phyloP scores from a whole-genome alignment of 2,888 invertebrate genomes.

The Tipula unca region DNA sequence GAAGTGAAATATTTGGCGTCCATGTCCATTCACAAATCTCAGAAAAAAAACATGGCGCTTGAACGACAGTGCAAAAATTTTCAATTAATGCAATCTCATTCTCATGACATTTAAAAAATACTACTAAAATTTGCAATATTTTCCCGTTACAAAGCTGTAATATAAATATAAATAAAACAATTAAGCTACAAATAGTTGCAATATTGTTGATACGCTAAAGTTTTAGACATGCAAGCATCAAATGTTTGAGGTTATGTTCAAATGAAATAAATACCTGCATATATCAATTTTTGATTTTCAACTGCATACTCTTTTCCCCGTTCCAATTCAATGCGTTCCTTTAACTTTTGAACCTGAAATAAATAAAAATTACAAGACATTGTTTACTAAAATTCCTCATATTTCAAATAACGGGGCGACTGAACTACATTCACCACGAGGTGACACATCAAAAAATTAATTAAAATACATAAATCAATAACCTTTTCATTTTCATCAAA shows the following conservation, averaged over 20 bases:
- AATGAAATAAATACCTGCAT: slow-evolving; percentile 60
- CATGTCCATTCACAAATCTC: background rate
- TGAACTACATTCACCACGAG: background rate
- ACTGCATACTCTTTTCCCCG: slow-evolving; percentile 85
- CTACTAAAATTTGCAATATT: background rate
- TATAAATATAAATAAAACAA: background rate
- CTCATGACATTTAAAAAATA: background rate
- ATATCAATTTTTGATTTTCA: slow-evolving; percentile 87
- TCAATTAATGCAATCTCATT: background rate
- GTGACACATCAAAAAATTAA: slow-evolving; percentile 14
- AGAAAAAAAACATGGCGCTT: background rate
- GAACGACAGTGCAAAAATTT: background rate
- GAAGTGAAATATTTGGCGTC: background rate
- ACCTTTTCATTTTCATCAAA: slow-evolving; percentile 79
- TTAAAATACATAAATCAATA: slow-evolving; percentile 2
- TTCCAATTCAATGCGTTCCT: slow-evolving; percentile 82
- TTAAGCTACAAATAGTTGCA: no score
- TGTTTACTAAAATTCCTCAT: background rate
- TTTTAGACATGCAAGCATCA: background rate
- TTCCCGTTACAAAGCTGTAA: background rate
- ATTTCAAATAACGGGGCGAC: background rate
- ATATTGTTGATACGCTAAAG: background rate
- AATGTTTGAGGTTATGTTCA: background rate
- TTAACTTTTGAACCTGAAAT: slow-evolving; percentile 56
- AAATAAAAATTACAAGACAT: background rate